Evolutionary conservation across 2,113 vertebrate genomes (phyloP).

Genomic region (Lagopus leucura): DNA sequence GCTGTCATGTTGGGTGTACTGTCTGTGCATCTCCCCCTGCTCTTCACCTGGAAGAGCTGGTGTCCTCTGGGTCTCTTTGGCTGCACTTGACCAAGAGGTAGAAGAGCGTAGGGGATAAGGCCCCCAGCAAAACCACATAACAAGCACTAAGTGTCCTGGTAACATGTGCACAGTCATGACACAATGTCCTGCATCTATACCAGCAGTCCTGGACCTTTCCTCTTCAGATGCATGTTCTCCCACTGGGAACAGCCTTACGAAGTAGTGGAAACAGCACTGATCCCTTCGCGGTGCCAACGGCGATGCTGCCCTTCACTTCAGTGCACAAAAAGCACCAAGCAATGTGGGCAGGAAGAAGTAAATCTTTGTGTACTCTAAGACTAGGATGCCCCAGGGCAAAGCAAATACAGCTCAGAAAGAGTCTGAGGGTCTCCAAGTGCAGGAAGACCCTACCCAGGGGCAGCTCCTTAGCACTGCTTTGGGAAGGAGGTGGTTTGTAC

Average conservation of each 20-base stretch:
- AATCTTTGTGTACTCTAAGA: neutral
- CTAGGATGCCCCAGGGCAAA: neutral
- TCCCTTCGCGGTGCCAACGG: too few relatives aligned
- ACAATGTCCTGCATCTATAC: too few relatives aligned
- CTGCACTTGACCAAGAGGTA: neutral
- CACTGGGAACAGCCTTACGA: neutral
- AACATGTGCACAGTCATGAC: neutral
- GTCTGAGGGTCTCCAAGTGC: neutral
- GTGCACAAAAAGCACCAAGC: rapidly evolving
- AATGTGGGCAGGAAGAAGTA: too few relatives aligned
- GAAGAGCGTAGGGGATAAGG: neutral
- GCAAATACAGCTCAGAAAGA: neutral
- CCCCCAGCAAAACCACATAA: neutral
- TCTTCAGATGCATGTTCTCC: neutral
- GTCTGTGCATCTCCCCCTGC: neutral
- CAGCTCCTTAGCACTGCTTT: neutral
- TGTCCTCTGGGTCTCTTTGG: neutral
- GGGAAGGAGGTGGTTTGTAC: neutral
- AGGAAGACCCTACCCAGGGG: neutral
- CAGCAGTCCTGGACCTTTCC: neutral
- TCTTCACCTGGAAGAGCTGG: neutral
- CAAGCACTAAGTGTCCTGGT: too few relatives aligned
- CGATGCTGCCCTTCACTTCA: neutral
- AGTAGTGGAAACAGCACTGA: neutral
- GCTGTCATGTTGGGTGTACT: too few relatives aligned